Evolutionary conservation across 1,140 invertebrate genomes (phyloP).

Genomic region (Orchestia grillus): DNA sequence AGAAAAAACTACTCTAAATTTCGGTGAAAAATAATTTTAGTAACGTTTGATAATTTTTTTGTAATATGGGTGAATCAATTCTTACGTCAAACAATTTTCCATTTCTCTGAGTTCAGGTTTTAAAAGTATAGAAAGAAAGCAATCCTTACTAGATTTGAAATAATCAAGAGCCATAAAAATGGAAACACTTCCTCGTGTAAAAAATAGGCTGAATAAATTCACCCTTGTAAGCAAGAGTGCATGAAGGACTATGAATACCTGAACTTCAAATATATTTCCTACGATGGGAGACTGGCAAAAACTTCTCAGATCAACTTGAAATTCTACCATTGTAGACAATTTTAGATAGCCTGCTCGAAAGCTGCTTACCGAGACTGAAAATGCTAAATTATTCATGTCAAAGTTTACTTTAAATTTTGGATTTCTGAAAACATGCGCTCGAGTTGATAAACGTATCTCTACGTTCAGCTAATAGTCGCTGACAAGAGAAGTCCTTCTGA

Average conservation of each 20-base stretch:
- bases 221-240: too few relatives aligned
- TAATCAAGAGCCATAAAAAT: neutral
- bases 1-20: too few relatives aligned
- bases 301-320: neutral
- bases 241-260: neutral
- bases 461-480: neutral
- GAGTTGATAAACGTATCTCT: neutral
- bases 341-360: constrained; percentile 34
- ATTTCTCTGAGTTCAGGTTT: too few relatives aligned
- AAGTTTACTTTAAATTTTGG: neutral
- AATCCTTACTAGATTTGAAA: neutral
- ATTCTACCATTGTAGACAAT: neutral
- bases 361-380: constrained; percentile 24
- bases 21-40: too few relatives aligned
- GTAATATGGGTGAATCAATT: too few relatives aligned
- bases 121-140: neutral
- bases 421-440: neutral
- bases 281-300: neutral
- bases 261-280: neutral
- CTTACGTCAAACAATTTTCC: too few relatives aligned
- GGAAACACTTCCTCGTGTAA: neutral
- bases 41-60: too few relatives aligned
- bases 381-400: neutral
- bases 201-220: too few relatives aligned
- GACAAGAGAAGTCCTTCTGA: too few relatives aligned